These are phyloP conservation scores for Cartodere bifasciata DNA, from an alignment of 2,888 invertebrate species.

Conservation along the genomic window DNA sequence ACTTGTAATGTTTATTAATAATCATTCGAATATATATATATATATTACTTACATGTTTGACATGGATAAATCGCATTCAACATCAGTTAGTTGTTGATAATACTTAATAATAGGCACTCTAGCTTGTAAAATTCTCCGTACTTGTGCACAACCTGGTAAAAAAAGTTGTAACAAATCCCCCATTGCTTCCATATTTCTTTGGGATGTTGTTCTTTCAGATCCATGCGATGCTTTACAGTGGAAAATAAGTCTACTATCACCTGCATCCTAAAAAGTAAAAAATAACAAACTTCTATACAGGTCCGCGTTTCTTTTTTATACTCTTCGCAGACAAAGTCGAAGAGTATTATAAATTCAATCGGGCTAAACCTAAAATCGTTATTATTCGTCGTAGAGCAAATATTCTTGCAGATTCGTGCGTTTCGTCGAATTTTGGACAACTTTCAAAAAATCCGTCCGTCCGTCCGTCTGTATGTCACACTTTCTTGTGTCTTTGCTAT, in stretches of 20 bases:
- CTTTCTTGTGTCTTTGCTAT: no score
- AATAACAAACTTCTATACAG: background rate
- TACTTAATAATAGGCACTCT: slow-evolving; percentile 85
- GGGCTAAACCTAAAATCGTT: no score
- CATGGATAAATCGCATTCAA: slow-evolving; percentile 78
- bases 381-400: no score
- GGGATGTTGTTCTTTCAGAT: slow-evolving; percentile 49
- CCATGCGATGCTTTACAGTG: slow-evolving; percentile 47
- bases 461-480: no score
- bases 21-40: no score
- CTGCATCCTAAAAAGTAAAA: slow-evolving; percentile 21
- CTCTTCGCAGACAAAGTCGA: no score
- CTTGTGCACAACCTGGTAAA: slow-evolving; percentile 57
- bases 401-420: no score
- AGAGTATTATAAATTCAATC: no score
- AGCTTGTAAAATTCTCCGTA: slow-evolving; percentile 66
- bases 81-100: slow-evolving; percentile 55
- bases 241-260: slow-evolving; percentile 41
- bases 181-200: slow-evolving; percentile 60
- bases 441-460: no score
- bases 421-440: no score
- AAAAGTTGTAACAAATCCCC: slow-evolving; percentile 60
- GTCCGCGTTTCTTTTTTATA: no score
- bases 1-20: slow-evolving; percentile 2
- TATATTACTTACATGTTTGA: slow-evolving; percentile 66